Evolutionary conservation across 2,888 invertebrate genomes (phyloP).

Genomic region (Coelogynopora nodosa): DNA sequence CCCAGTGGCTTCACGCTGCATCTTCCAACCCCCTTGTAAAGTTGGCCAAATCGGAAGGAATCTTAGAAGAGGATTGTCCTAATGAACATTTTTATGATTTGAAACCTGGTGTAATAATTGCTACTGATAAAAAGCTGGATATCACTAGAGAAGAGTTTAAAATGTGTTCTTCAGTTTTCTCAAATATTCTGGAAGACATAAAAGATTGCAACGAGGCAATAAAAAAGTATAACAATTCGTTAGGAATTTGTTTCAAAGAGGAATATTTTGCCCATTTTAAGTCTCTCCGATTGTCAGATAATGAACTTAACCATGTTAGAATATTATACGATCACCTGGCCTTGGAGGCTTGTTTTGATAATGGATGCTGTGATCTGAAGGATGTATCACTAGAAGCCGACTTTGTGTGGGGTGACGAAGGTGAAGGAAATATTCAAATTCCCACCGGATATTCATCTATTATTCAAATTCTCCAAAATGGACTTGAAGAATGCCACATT

Average conservation of each 20-base stretch:
- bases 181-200: background rate
- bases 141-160: background rate
- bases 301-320: background rate
- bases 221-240: background rate
- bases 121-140: background rate
- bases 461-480: background rate
- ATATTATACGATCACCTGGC: background rate
- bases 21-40: background rate
- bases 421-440: background rate
- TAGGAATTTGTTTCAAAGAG: background rate
- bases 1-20: background rate
- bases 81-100: background rate
- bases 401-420: background rate
- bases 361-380: background rate
- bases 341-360: conserved; percentile 11
- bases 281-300: background rate
- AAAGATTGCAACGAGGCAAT: background rate
- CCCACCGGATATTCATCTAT: background rate
- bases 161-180: background rate
- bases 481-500: background rate
- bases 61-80: background rate
- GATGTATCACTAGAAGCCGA: background rate
- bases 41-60: background rate
- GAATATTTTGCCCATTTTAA: background rate
- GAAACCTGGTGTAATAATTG: background rate